Evolutionary conservation across 2,113 vertebrate species (phyloP).

Genomic region (Python bivittatus): DNA sequence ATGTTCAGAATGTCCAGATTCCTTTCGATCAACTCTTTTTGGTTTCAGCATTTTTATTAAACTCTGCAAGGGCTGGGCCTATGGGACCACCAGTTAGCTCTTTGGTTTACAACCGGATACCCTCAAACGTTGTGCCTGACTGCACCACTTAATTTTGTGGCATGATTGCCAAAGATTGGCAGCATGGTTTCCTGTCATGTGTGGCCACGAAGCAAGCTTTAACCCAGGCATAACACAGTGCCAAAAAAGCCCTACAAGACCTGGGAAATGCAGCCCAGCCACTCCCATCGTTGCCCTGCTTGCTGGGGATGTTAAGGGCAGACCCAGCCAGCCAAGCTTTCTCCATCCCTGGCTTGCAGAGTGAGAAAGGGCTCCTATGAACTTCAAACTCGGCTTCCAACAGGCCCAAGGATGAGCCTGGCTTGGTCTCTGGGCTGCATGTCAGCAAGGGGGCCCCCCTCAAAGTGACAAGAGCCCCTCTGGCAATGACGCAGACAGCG

Average conservation of each 20-base stretch:
- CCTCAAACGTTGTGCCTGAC: background rate
- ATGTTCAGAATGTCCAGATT: background rate
- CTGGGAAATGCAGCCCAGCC: background rate
- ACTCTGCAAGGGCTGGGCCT: background rate
- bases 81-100: no score
- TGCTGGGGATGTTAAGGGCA: background rate
- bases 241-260: background rate
- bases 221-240: background rate
- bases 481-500: background rate
- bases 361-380: background rate
- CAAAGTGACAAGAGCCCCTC: background rate
- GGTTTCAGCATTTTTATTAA: background rate
- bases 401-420: background rate
- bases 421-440: background rate
- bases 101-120: background rate
- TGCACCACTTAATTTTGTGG: background rate
- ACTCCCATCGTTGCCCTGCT: background rate
- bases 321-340: background rate
- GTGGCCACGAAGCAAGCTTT: background rate
- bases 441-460: background rate
- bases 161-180: background rate
- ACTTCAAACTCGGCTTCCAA: background rate
- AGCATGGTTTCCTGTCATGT: background rate
- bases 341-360: background rate
- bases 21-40: background rate